phyloP scores from a whole-genome alignment of 2,113 vertebrate genomes.

The Apeltes quadracus region DNA sequence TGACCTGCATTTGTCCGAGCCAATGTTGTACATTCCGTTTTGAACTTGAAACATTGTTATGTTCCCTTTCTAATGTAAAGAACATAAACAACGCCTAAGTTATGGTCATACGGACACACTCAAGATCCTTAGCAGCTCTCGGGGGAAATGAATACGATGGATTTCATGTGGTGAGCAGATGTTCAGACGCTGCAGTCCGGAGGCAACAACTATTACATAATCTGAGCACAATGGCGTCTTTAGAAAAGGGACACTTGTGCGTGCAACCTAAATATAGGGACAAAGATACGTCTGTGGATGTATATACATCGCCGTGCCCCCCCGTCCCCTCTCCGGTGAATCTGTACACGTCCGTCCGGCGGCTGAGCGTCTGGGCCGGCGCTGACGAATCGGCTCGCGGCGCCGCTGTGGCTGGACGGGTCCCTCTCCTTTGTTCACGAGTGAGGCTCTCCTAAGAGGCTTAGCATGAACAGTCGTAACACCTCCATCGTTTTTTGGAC shows the following conservation, averaged over 20 bases:
- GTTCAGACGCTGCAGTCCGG: slow-evolving; percentile 49
- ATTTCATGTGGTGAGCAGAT: slow-evolving; percentile 71
- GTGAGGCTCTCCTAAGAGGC: slow-evolving; percentile 73
- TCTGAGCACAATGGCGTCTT: background rate
- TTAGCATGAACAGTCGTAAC: slow-evolving; percentile 76
- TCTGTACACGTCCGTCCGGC: slow-evolving; percentile 17
- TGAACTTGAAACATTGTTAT: slow-evolving; percentile 65
- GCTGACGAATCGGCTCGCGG: slow-evolving; percentile 66
- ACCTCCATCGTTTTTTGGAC: slow-evolving; percentile 66
- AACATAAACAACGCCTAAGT: slow-evolving; percentile 73
- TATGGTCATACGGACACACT: slow-evolving; percentile 29
- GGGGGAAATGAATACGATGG: slow-evolving; percentile 53
- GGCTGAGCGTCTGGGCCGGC: slow-evolving; percentile 57
- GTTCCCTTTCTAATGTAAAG: slow-evolving; percentile 70
- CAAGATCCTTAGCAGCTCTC: slow-evolving; percentile 54
- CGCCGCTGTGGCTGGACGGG: slow-evolving; percentile 66
- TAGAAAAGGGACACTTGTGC: slow-evolving; percentile 13
- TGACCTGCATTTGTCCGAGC: slow-evolving; percentile 51
- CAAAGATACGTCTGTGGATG: background rate
- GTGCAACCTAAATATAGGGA: slow-evolving; percentile 1
- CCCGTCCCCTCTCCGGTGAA: background rate
- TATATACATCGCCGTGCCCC: background rate
- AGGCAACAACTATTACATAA: slow-evolving; percentile 55
- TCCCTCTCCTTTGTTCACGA: slow-evolving; percentile 70
- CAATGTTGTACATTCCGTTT: slow-evolving; percentile 43